Evolutionary conservation across 2,888 invertebrate species (phyloP), one percentile per base, ranked within the genome.

Genomic region (Lasioglossum pauxillum): DNA sequence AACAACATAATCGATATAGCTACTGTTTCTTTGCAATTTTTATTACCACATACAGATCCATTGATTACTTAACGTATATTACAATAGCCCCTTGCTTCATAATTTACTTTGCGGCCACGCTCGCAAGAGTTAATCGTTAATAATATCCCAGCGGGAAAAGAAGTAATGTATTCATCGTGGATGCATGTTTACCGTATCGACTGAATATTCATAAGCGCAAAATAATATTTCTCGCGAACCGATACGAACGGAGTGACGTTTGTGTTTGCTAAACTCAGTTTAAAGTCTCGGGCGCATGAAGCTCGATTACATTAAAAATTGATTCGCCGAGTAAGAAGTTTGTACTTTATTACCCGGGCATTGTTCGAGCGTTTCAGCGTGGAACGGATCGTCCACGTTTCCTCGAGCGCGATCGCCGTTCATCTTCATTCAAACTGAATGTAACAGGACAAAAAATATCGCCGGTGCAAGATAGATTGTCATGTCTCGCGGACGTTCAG

Each of bases 401-500:
- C 35, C 49, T 31, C n/a, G 69, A 78, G 38, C 53, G n/a, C 5
- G 31, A 12, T 49, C 41, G 27, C 10, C 19, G 35, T 41, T 19
- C 53, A 12, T 49, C 35, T 67, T 49, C 67, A 49, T 53, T 60
- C 35, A 19, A 10, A 8, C 46, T 19, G 38, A 7, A 38, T 23
- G 44, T 60, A 46, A 46, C 53, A 10, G 41, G 14, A 27, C 31
- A 19, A 44, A 81, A 84, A 67, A 80, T 64, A 35, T 85, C 80
- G 8, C 27, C 76, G 7, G 16, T 60, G 67, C 8, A 57, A 49
- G 75, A 86, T 82, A 49, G 76, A 86, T 85, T n/a, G 82, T 60
- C 83, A 83, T 74, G 78, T 80, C 85, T 80, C 79, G 60, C 38
- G n/a, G 71, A 64, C 79, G 73, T 80, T 53, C 74, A 57, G 78